Percentiles rank a stretch among this genome's conserved stretches.
These are phyloP conservation scores for Styela plicata DNA, from an alignment of 23 tunicate genomes.

Conservation along the genomic window DNA sequence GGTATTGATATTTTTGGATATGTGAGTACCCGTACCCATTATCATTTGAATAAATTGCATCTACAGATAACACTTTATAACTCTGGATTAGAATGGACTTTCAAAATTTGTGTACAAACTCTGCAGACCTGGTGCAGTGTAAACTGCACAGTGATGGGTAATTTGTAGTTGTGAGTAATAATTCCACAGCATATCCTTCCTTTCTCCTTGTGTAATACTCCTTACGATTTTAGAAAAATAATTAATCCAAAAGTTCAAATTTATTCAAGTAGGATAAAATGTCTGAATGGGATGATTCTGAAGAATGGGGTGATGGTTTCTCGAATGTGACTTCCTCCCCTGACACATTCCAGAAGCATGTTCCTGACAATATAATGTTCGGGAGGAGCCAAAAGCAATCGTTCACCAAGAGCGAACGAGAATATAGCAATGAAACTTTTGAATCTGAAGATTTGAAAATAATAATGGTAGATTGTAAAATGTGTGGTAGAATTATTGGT, in stretches of 20 bases:
- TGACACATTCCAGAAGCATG: background rate
- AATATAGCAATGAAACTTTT: background rate
- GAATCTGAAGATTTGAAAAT: background rate
- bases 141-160: too few species aligned
- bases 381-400: background rate
- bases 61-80: too few species aligned
- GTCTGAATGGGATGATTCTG: constrained; percentile 8
- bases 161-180: too few species aligned
- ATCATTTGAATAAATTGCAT: too few species aligned
- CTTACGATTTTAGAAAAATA: too few species aligned
- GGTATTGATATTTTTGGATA: too few species aligned
- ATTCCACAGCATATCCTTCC: too few species aligned
- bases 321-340: background rate
- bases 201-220: too few species aligned
- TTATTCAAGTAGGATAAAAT: background rate
- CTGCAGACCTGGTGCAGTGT: too few species aligned
- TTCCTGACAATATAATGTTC: constrained; percentile 6
- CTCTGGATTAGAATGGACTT: too few species aligned
- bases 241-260: background rate
- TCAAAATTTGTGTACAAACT: too few species aligned
- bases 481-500: constrained; percentile 64
- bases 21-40: too few species aligned
- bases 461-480: constrained; percentile 35
- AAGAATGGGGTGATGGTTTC: background rate
- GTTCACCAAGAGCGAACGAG: background rate